Evolutionary conservation across 2,113 vertebrate species (phyloP), one percentile per base, ranked within the genome.

Genomic region (Oreocharis arfaki): DNA sequence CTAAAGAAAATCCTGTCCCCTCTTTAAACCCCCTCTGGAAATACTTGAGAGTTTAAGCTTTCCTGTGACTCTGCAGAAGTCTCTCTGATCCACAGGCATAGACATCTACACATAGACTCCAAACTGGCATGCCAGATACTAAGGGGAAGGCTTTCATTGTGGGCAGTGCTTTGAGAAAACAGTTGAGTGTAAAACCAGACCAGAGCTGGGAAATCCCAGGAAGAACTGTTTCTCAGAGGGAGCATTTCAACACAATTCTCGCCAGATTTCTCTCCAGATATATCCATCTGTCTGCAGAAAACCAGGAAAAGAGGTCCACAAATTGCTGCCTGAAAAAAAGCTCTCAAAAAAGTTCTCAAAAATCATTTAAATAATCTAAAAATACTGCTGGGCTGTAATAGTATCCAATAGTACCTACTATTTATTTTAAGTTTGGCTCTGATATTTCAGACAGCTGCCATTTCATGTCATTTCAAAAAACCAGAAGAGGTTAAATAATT

Each of bases 31-130:
- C 14, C 6, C 69, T 50, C 50, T 67, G 50, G 50, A 91, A 90
- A 55, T 35, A 44, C 7, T 88, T 35, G 46, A 0, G 3, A 71
- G 33, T 35, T 84, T 77, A 35, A 59, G 17, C 42, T 74, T 67
- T 67, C 59, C 59, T 55, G 22, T 0, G 8, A 37, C 47, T 84
- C 68, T 28, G 27, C 82, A 76, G 75, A 60, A 41, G n/a, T 0
- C 2, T 33, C n/a, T 33, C 46, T 3, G 3, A 52, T n/a, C 37
- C 17, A 7, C 63, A 57, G 23, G 33, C 28, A 6, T 1, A 3
- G 22, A 24, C 26, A 61, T 32, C 19, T 47, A 55, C 46, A 42
- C 9, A 17, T 6, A 24, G 32, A 2, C 4, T 28, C 77, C 57
- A 16, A 44, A 46, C 28, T 4, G 1, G 19, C 24, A 47, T 3